These are phyloP conservation scores for Probosciger aterrimus DNA, from an alignment of 2,113 vertebrate species.

Conservation along the genomic window DNA sequence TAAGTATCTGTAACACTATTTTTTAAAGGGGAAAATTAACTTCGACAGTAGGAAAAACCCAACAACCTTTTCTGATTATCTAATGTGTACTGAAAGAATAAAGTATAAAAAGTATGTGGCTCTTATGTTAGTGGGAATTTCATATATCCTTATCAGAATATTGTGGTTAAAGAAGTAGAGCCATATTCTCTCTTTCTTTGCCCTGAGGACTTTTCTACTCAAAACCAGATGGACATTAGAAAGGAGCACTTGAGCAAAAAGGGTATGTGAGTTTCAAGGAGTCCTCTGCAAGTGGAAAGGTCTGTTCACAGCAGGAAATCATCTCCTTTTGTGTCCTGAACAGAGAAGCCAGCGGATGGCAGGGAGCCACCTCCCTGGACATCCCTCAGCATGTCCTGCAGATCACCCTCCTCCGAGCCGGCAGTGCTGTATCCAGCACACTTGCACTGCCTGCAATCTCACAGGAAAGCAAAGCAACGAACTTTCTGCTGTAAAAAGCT, in stretches of 20 bases:
- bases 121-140: background rate
- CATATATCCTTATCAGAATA: slow-evolving; percentile 19
- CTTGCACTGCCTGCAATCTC: background rate
- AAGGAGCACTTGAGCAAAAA: background rate
- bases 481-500: background rate
- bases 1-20: background rate
- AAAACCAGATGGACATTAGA: background rate
- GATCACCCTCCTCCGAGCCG: fast-evolving
- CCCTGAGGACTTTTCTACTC: background rate
- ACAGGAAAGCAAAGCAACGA: background rate
- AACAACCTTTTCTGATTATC: background rate
- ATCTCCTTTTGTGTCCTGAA: background rate
- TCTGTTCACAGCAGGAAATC: background rate
- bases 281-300: background rate
- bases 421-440: background rate
- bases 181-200: background rate
- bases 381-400: fast-evolving
- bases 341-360: background rate
- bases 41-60: background rate
- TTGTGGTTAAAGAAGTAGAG: background rate
- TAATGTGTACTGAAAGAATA: background rate
- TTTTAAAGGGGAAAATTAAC: background rate
- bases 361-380: background rate
- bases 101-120: background rate
- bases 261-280: background rate